Evolutionary conservation across 2,888 invertebrate species (phyloP).

Genomic region (Campoletis raptor): DNA sequence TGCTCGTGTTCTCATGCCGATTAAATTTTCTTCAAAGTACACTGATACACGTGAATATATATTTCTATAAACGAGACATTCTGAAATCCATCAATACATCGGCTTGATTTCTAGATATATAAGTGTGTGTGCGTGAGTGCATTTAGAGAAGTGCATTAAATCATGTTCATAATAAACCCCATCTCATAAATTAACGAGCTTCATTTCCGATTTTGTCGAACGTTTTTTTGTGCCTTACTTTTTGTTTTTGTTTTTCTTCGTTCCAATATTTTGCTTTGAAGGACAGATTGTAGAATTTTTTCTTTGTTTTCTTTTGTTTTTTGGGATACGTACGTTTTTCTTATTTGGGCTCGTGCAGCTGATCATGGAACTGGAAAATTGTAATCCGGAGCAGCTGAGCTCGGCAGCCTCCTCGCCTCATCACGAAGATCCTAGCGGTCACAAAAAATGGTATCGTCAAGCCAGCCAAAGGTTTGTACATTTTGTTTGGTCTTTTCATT

Average conservation of each 20-base stretch:
- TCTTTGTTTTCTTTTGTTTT: conserved; percentile 44
- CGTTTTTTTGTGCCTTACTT: conserved; percentile 18
- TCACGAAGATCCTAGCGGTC: conserved; percentile 81
- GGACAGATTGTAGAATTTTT: conserved; percentile 27
- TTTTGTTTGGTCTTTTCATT: background rate
- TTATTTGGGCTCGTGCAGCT: conserved; percentile 69
- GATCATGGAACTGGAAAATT: conserved; percentile 80
- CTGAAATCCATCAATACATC: background rate
- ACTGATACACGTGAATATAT: conserved; percentile 1
- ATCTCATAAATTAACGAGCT: conserved; percentile 16
- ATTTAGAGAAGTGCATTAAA: conserved; percentile 33
- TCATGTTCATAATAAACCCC: conserved; percentile 10
- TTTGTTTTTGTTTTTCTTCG: conserved; percentile 11
- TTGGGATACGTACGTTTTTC: conserved; percentile 26
- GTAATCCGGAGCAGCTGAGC: conserved; percentile 73
- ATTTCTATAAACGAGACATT: background rate
- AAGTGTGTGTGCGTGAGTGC: background rate
- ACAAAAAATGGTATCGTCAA: conserved; percentile 86
- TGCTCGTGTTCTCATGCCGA: background rate
- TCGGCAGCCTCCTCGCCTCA: conserved; percentile 72
- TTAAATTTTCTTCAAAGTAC: background rate
- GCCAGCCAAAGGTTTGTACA: conserved; percentile 86
- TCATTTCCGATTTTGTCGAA: conserved; percentile 23
- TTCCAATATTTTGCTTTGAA: conserved; percentile 7
- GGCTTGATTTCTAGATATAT: background rate